phyloP scores from a whole-genome alignment of 2,113 vertebrate species.

The Oryzias celebensis region DNA sequence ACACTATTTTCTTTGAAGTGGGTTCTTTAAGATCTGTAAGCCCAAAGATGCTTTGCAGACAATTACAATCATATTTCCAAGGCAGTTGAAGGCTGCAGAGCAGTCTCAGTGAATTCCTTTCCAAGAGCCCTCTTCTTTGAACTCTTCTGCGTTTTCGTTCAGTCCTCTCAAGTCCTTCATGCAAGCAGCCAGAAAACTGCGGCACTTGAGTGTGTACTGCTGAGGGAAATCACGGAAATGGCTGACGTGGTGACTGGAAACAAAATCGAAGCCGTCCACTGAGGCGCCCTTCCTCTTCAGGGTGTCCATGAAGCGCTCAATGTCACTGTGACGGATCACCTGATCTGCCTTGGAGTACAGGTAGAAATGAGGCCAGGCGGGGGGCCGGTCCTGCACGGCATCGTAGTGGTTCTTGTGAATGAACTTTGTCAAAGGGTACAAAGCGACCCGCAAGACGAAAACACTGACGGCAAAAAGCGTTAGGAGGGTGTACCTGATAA shows the following conservation, averaged over 20 bases:
- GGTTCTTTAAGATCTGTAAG: no score
- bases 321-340: constrained; percentile 81
- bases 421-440: constrained; percentile 87
- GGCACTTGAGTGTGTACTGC: constrained; percentile 83
- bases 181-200: constrained; percentile 81
- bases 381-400: constrained; percentile 77
- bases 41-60: no score
- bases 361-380: constrained; percentile 90
- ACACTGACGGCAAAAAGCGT: constrained; percentile 76
- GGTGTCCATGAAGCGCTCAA: constrained; percentile 79
- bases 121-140: constrained; percentile 33
- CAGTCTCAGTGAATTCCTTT: neutral
- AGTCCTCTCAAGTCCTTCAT: constrained; percentile 43
- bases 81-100: neutral
- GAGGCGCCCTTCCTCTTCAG: constrained; percentile 76
- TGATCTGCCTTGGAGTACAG: constrained; percentile 87
- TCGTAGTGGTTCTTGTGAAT: constrained; percentile 90
- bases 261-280: constrained; percentile 85
- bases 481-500: constrained; percentile 78
- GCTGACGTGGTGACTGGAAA: constrained; percentile 84
- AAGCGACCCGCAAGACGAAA: constrained; percentile 78
- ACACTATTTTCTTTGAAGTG: no score
- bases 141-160: constrained; percentile 51
- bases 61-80: neutral
- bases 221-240: constrained; percentile 85